These are phyloP conservation scores for Orgyia antiqua DNA, from an alignment of 2,888 invertebrate species.

Conservation along the genomic window DNA sequence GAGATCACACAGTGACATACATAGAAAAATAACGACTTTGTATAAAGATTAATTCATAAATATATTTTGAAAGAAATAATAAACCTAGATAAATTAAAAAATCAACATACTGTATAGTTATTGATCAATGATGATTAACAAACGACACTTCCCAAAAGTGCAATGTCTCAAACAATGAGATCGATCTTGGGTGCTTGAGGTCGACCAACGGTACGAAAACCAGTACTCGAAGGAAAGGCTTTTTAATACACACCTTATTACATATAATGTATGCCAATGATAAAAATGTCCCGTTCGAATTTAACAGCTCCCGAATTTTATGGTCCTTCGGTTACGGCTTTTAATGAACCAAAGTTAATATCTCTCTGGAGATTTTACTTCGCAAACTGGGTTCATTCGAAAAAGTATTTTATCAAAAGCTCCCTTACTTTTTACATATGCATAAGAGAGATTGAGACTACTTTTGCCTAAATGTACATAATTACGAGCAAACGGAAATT, in stretches of 20 bases:
- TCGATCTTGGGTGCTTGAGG: slow-evolving; percentile 47
- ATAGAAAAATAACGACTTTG: no score
- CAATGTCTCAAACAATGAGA: slow-evolving; percentile 65
- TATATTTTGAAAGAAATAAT: no score
- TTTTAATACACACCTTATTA: slow-evolving; percentile 28
- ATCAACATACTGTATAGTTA: slow-evolving; percentile 35
- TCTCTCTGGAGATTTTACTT: background rate
- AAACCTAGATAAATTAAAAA: no score
- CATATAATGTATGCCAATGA: slow-evolving; percentile 40
- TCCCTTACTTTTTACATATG: no score
- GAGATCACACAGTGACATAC: no score
- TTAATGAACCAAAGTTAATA: slow-evolving; percentile 17
- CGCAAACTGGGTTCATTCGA: background rate
- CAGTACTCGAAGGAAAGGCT: slow-evolving; percentile 45
- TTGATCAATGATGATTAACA: slow-evolving; percentile 40
- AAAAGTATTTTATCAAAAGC: background rate
- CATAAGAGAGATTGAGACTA: no score
- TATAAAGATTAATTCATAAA: no score
- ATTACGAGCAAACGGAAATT: no score
- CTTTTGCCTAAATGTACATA: no score
- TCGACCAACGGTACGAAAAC: slow-evolving; percentile 67
- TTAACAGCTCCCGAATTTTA: slow-evolving; percentile 29
- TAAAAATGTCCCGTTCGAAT: slow-evolving; percentile 40
- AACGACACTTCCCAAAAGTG: slow-evolving; percentile 57
- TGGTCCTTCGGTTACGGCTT: slow-evolving; percentile 12